These are phyloP conservation scores for Drosophila baimaii DNA, from an alignment of 1,140 invertebrate species.

Conservation along the genomic window DNA sequence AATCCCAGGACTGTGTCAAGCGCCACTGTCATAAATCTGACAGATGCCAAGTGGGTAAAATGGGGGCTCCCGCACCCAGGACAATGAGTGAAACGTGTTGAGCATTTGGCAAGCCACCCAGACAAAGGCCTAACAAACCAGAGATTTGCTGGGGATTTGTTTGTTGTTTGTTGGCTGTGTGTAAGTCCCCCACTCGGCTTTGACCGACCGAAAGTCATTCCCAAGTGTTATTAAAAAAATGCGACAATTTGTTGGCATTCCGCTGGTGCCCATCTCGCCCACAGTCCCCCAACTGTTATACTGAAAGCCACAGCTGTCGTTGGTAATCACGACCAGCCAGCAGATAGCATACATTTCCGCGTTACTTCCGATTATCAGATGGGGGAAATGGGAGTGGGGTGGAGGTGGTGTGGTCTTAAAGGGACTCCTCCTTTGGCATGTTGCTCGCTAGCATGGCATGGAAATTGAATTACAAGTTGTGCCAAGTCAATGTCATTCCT, in stretches of 20 bases:
- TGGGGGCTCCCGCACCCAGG: slow-evolving; percentile 17
- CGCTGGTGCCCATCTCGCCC: background rate
- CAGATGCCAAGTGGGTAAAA: slow-evolving; percentile 65
- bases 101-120: slow-evolving; percentile 62
- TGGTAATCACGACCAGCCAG: slow-evolving; percentile 19
- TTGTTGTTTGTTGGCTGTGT: slow-evolving; percentile 19
- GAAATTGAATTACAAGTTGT: slow-evolving; percentile 67
- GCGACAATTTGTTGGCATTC: slow-evolving; percentile 41
- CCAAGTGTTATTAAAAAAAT: slow-evolving; percentile 50
- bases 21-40: slow-evolving; percentile 67
- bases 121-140: slow-evolving; percentile 44
- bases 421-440: slow-evolving; percentile 19
- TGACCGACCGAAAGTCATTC: slow-evolving; percentile 25
- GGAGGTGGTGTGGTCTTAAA: background rate
- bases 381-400: background rate
- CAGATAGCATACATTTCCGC: slow-evolving; percentile 50
- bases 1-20: slow-evolving; percentile 46
- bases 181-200: background rate
- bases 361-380: slow-evolving; percentile 36
- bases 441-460: slow-evolving; percentile 10
- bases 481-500: slow-evolving; percentile 57
- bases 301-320: slow-evolving; percentile 38
- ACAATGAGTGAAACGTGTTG: slow-evolving; percentile 62
- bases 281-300: background rate
- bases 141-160: slow-evolving; percentile 54